Conservation (phyloP, 1,140 invertebrate species). For the Rhynchophorus ferrugineus region DNA sequence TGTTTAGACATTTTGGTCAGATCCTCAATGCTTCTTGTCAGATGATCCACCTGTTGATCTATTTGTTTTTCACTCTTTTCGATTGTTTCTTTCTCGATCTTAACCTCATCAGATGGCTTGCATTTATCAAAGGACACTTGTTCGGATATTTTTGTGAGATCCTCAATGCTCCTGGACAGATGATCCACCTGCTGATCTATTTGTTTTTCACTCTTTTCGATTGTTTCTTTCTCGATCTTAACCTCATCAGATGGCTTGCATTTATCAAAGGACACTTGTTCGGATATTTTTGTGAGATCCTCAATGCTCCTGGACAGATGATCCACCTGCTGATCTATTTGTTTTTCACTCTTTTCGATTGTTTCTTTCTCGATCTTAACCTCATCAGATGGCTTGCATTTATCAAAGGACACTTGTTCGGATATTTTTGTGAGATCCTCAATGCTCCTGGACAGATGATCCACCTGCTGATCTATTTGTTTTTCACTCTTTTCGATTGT, state of each 20-base stretch:
- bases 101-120: neutral
- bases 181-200: constrained; percentile 22
- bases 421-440: constrained; percentile 17
- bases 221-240: constrained; percentile 7
- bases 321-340: constrained; percentile 12
- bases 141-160: constrained; percentile 21
- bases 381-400: constrained; percentile 4
- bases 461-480: constrained; percentile 11
- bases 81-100: neutral
- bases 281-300: constrained; percentile 14
- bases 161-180: constrained; percentile 16
- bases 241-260: constrained; percentile 2
- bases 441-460: constrained; percentile 6
- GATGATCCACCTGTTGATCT: constrained; percentile 15
- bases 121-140: constrained; percentile 22
- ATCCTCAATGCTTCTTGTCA: constrained; percentile 9
- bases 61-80: constrained; percentile 15
- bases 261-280: constrained; percentile 17
- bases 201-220: constrained; percentile 19
- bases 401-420: neutral
- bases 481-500: constrained; percentile 3
- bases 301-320: constrained; percentile 9
- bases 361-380: neutral
- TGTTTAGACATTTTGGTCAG: constrained; percentile 18
- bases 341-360: constrained; percentile 6